Evolutionary conservation across 2,888 invertebrate species (phyloP).

Genomic region (Netelia inedita): DNA sequence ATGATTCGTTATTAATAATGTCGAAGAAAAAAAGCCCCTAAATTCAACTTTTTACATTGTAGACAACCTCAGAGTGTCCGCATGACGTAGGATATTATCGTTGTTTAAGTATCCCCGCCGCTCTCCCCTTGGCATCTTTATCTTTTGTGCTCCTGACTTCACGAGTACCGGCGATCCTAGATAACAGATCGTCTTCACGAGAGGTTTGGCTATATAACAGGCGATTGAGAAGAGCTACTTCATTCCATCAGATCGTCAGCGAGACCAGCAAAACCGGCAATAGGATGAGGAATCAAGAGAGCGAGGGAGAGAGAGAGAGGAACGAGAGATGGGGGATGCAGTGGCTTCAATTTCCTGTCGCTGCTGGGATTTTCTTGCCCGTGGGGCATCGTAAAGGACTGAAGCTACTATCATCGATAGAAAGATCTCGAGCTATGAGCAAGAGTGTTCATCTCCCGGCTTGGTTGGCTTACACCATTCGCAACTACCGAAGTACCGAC

Average conservation of each 20-base stretch:
- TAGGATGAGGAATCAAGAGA: conserved; percentile 8
- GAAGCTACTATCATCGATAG: conserved; percentile 55
- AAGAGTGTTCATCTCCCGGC: conserved; percentile 43
- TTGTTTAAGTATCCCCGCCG: neutral
- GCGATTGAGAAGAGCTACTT: conserved; percentile 60
- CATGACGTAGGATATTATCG: neutral
- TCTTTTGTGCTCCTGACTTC: neutral
- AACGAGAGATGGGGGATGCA: conserved; percentile 19
- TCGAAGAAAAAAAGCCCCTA: too few species aligned
- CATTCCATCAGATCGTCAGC: conserved; percentile 56
- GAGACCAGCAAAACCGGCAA: conserved; percentile 27
- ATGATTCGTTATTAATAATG: too few species aligned
- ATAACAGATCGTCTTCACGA: neutral
- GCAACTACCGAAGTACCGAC: neutral
- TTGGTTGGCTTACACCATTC: conserved; percentile 14
- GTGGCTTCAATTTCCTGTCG: conserved; percentile 78
- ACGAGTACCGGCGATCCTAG: neutral
- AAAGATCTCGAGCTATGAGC: conserved; percentile 35
- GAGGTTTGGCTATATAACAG: conserved; percentile 19
- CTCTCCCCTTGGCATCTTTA: neutral
- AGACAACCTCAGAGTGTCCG: neutral
- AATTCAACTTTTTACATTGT: neutral
- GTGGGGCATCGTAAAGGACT: conserved; percentile 65
- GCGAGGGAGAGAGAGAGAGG: neutral
- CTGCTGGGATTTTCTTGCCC: conserved; percentile 73